phyloP scores from a whole-genome alignment of 53 echinoderm and acorn worm species.

The Holothuria leucospilota region DNA sequence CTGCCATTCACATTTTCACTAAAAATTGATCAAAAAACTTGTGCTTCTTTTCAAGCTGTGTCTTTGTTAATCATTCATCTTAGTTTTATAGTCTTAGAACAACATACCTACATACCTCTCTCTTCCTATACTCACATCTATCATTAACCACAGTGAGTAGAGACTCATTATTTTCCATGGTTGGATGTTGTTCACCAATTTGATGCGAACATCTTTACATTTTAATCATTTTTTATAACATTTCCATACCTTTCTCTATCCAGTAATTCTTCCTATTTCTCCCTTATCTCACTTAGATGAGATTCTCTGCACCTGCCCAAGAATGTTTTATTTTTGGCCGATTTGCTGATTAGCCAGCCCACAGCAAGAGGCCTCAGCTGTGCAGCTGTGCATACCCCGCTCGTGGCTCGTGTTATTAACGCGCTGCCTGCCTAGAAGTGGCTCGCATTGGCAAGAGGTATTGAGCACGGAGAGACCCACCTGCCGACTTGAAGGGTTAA shows the following conservation, averaged over 20 bases:
- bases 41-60: too few relatives aligned
- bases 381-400: slow-evolving; percentile 56
- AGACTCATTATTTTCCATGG: background rate
- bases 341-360: slow-evolving; percentile 59
- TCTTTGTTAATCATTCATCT: too few relatives aligned
- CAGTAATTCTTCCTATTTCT: background rate
- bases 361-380: slow-evolving; percentile 51
- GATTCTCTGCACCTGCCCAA: slow-evolving; percentile 47
- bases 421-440: slow-evolving; percentile 53
- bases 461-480: slow-evolving; percentile 50
- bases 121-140: too few relatives aligned
- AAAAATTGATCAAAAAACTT: too few relatives aligned
- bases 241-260: too few relatives aligned
- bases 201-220: slow-evolving; percentile 34
- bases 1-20: too few relatives aligned
- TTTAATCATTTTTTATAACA: too few relatives aligned
- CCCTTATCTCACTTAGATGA: background rate
- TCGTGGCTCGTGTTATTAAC: slow-evolving; percentile 58
- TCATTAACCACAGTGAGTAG: too few relatives aligned
- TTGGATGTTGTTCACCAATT: slow-evolving; percentile 29
- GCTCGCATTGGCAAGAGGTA: slow-evolving; percentile 36
- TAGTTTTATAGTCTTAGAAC: too few relatives aligned
- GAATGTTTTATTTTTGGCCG: slow-evolving; percentile 61
- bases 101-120: too few relatives aligned
- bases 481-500: slow-evolving; percentile 51